These are phyloP conservation scores for Triplophysa siluroides DNA, from an alignment of 2,113 vertebrate species.

Conservation along the genomic window DNA sequence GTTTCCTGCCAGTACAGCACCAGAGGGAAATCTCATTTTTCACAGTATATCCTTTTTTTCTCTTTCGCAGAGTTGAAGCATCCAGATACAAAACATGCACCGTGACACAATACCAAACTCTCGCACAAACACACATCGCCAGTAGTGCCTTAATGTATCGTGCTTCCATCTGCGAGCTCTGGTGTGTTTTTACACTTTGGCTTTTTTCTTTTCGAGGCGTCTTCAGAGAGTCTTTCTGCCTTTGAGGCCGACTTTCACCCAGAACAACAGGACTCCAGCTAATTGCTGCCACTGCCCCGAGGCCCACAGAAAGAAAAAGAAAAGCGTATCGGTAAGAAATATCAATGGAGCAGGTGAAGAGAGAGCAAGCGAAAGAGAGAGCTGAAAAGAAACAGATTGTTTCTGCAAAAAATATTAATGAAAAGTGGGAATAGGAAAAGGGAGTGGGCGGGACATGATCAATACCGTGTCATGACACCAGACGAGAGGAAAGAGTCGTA, in stretches of 20 bases:
- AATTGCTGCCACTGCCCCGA: conserved; percentile 40
- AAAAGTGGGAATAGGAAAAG: conserved; percentile 27
- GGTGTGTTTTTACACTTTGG: conserved; percentile 6
- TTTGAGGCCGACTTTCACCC: neutral
- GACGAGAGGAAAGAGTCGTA: conserved; percentile 27
- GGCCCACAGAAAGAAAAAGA: conserved; percentile 2
- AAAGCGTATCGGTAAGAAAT: conserved; percentile 9
- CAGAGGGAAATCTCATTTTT: conserved; percentile 35
- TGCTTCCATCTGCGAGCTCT: conserved; percentile 3
- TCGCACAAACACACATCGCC: neutral
- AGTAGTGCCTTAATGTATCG: conserved; percentile 9
- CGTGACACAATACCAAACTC: neutral
- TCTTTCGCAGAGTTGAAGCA: neutral
- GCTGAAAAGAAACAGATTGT: conserved; percentile 39
- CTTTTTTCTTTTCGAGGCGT: conserved; percentile 4
- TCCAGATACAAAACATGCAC: neutral
- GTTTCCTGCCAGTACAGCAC: conserved; percentile 31
- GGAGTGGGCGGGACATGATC: conserved; percentile 27
- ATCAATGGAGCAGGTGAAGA: conserved; percentile 38
- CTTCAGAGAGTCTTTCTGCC: conserved; percentile 18
- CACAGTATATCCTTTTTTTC: conserved; percentile 5
- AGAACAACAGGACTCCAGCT: conserved; percentile 33
- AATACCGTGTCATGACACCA: conserved; percentile 39
- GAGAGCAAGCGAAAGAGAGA: neutral
- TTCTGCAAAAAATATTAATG: conserved; percentile 31